Conservation (phyloP, 2,113 vertebrate genomes). For the Cebidichthys violaceus region DNA sequence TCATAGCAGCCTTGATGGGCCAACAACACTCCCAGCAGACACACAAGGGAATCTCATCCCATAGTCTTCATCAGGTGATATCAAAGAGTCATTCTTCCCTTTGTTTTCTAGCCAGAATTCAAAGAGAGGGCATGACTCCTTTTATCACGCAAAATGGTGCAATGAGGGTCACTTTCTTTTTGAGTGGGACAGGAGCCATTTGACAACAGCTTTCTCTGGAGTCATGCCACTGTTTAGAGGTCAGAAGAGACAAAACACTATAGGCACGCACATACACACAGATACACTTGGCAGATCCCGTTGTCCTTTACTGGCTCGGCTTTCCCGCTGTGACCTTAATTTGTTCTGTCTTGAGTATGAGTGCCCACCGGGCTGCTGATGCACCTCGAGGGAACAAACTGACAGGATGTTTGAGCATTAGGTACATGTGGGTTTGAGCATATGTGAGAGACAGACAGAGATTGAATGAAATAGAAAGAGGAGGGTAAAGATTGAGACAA, state of each 20-base stretch:
- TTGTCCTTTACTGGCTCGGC: conserved; percentile 61
- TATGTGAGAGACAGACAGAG: conserved; percentile 28
- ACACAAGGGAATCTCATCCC: conserved; percentile 38
- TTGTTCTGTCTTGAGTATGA: conserved; percentile 81
- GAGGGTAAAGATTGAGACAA: neutral
- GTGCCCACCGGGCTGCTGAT: conserved; percentile 73
- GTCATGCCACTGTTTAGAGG: conserved; percentile 64
- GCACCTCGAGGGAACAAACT: conserved; percentile 70
- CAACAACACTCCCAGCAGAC: conserved; percentile 35
- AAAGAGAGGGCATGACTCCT: conserved; percentile 45
- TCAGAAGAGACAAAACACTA: conserved; percentile 43
- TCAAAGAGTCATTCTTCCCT: conserved; percentile 61
- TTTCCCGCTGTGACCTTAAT: conserved; percentile 83
- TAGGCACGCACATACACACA: conserved; percentile 42
- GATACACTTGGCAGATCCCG: conserved; percentile 41
- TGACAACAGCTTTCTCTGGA: conserved; percentile 56
- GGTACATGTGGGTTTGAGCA: conserved; percentile 33
- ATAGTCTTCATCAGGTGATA: conserved; percentile 44
- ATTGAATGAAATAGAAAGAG: conserved; percentile 1
- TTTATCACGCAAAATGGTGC: conserved; percentile 63
- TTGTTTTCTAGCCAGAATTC: conserved; percentile 40
- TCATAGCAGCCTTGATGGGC: conserved; percentile 30
- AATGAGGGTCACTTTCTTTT: conserved; percentile 53
- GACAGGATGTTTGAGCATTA: conserved; percentile 59
- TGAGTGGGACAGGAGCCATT: conserved; percentile 51